Evolutionary conservation across 2,113 vertebrate genomes (phyloP), one percentile per base, ranked within the genome.

Genomic region (Spheniscus mendiculus): DNA sequence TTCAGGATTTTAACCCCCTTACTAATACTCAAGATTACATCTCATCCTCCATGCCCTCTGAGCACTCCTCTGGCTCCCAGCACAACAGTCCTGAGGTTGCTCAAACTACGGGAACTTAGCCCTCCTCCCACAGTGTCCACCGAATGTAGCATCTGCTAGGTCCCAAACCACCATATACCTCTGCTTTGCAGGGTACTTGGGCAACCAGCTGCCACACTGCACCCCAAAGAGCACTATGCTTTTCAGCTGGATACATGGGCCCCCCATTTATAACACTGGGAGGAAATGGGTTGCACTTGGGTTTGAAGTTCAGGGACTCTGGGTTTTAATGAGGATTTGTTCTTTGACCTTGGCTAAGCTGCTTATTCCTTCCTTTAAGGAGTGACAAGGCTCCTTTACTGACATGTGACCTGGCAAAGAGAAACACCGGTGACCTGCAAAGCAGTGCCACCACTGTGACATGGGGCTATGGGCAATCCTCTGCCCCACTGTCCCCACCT

Each of bases 111-210:
- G 29, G 20, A 58, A 53, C 4, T n/a, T n/a, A 87, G 21, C 27
- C 44, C 6, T 59, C 47, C 23, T 45, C 70, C 53, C 23, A 38
- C 3, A 27, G 22, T 10, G 29, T 8, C 23, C 38, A 93, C 4
- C 0, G 1, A 66, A 73, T 4, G 63, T 1, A 80, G 22, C 12
- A 59, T 3, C n/a, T 26, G 2, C 26, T 30, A 30, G 16, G 32
- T 62, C 47, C 52, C 69, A 79, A 74, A 83, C 8, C 30, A 58
- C 7, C 30, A 19, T 17, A 23, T 4, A 29, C 3, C 8, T 90
- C 76, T 89, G 55, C n/a, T 66, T 38, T 83, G 14, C 29, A 50
- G 70, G 45, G 32, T 42, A 32, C 7, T 3, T 8, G 27, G 23
- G 19, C 27, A 83, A 5, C 6, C 45, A 91, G 18, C 36, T 69